Evolutionary conservation across 2,113 vertebrate genomes (phyloP).

Genomic region (Pundamilia nyererei): DNA sequence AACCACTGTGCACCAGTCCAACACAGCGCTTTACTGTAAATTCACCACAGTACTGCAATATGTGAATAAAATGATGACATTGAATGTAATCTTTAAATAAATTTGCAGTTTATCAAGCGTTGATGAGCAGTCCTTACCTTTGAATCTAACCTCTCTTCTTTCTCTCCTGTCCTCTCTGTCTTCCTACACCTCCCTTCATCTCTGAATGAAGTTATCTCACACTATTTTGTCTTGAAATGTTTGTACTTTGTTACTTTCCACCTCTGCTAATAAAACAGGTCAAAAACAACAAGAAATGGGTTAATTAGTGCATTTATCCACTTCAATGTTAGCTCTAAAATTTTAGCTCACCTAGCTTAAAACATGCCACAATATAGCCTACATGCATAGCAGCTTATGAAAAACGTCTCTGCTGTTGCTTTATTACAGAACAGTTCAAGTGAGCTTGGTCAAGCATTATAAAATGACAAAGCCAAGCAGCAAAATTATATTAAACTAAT

Average conservation of each 20-base stretch:
- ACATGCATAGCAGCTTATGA: neutral
- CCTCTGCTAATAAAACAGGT: neutral
- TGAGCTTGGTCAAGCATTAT: neutral
- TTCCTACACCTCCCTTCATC: neutral
- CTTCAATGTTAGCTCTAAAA: neutral
- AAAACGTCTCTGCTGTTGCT: neutral
- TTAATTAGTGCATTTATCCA: neutral
- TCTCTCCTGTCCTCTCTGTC: neutral
- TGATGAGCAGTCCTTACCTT: neutral
- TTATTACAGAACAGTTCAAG: neutral
- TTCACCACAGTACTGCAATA: neutral
- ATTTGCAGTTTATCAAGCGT: neutral
- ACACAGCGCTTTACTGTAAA: neutral
- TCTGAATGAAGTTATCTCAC: neutral
- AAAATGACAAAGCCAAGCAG: neutral
- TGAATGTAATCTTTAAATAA: neutral
- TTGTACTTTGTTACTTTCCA: neutral
- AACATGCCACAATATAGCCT: neutral
- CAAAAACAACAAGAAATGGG: neutral
- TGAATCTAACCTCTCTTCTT: neutral
- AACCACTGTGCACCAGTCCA: neutral
- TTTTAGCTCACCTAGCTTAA: neutral
- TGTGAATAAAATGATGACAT: accelerated
- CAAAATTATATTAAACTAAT: neutral
- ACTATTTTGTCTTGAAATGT: neutral